Evolutionary conservation across 2,113 vertebrate genomes (phyloP).

Genomic region (Himantopus leucocephalus): DNA sequence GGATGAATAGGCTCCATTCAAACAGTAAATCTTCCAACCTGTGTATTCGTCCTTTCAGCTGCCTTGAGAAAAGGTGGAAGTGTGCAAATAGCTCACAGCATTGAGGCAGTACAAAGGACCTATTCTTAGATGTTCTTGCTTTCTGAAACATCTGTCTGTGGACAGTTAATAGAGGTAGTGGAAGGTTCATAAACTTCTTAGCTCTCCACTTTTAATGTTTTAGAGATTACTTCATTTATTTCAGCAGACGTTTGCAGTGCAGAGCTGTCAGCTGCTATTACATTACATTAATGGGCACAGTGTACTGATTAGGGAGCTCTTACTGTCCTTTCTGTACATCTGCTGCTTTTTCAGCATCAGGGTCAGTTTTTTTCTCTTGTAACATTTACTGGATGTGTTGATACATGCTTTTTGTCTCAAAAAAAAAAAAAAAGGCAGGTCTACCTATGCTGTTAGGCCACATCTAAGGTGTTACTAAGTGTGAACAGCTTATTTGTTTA

Average conservation of each 20-base stretch:
- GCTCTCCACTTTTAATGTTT: not conserved
- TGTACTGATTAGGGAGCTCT: not conserved
- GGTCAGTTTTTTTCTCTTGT: not conserved
- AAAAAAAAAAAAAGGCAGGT: not conserved
- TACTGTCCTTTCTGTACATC: not conserved
- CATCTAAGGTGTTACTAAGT: not conserved
- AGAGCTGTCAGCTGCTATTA: conserved; percentile 15
- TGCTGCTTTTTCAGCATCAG: not conserved
- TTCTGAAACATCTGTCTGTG: conserved; percentile 1
- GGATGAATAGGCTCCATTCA: not conserved
- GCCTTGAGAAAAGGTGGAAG: not conserved
- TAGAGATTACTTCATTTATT: not conserved
- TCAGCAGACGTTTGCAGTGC: not conserved
- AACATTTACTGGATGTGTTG: not conserved
- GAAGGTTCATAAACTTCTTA: conserved; percentile 5
- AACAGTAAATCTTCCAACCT: not conserved
- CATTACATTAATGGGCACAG: not conserved
- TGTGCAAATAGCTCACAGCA: not conserved
- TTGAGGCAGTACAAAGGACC: not conserved
- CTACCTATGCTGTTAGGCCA: not conserved
- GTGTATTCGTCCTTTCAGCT: not conserved
- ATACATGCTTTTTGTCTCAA: not conserved
- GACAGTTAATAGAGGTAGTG: conserved; percentile 6
- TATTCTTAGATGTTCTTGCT: not conserved
- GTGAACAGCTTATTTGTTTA: not conserved